Evolutionary conservation across 2,113 vertebrate genomes (phyloP).

Genomic region (Lathamus discolor): DNA sequence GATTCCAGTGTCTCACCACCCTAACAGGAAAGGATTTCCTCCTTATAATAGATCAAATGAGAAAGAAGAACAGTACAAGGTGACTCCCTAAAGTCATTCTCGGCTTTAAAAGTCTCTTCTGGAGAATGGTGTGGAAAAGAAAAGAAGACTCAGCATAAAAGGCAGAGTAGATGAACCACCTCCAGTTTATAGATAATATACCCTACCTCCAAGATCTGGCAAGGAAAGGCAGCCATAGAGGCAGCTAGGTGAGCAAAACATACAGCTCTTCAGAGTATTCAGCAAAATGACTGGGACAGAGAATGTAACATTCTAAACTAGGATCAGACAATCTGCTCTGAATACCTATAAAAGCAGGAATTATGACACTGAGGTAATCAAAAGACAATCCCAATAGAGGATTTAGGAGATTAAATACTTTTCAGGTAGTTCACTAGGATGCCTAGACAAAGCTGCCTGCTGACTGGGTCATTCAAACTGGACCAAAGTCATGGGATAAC

Average conservation of each 20-base stretch:
- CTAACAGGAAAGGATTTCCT: no score
- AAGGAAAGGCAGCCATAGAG: neutral
- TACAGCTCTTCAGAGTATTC: neutral
- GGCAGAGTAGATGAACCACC: neutral
- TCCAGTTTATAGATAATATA: neutral
- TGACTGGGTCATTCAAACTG: neutral
- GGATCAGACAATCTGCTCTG: neutral
- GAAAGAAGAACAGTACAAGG: neutral
- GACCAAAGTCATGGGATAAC: neutral
- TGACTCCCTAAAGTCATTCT: neutral
- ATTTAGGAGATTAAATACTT: neutral
- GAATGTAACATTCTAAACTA: neutral
- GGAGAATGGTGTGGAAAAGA: neutral
- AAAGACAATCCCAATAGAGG: neutral
- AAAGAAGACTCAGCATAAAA: neutral
- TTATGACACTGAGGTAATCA: neutral
- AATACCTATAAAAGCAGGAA: neutral
- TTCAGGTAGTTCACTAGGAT: neutral
- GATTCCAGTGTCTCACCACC: no score
- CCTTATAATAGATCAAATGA: neutral
- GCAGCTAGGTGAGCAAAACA: neutral
- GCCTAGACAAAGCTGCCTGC: neutral
- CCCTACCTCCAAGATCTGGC: neutral
- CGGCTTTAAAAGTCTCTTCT: neutral
- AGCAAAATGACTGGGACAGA: neutral